A percentile compares a stretch with the other conserved stretches of the same genome.
Conservation (phyloP, 2,888 invertebrate species). For the Galeopsomyia nigrocyanea region DNA sequence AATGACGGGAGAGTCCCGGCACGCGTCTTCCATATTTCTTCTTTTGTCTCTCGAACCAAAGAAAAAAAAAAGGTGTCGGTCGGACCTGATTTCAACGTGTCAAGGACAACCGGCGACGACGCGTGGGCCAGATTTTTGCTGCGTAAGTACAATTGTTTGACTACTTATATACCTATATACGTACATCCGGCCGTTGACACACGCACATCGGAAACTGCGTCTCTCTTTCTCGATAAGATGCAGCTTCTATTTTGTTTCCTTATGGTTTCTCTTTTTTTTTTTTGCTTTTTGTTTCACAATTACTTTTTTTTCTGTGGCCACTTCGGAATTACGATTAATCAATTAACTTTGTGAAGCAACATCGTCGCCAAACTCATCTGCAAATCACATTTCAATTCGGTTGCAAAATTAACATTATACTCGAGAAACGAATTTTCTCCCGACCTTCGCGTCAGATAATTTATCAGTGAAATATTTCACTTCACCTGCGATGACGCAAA, state of each 20-base stretch:
- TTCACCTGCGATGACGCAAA: background rate
- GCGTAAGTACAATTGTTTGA: background rate
- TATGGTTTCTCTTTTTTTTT: background rate
- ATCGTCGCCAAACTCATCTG: too few species aligned
- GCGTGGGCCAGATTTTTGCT: slow-evolving; percentile 31
- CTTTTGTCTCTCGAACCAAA: slow-evolving; percentile 13
- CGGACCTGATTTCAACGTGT: slow-evolving; percentile 63
- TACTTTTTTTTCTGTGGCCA: too few species aligned
- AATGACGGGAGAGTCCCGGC: too few species aligned
- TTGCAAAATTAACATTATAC: background rate
- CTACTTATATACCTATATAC: slow-evolving; percentile 11
- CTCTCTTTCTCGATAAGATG: too few species aligned
- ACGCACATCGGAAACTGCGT: background rate
- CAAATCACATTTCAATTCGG: background rate
- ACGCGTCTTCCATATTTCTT: slow-evolving; percentile 16
- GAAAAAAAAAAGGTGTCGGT: slow-evolving; percentile 40
- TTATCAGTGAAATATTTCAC: slow-evolving; percentile 9
- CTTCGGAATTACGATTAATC: too few species aligned
- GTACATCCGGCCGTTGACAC: slow-evolving; percentile 32
- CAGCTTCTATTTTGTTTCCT: too few species aligned
- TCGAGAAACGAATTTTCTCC: too few species aligned
- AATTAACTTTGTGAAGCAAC: too few species aligned
- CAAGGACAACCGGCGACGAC: slow-evolving; percentile 58
- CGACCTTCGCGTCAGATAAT: background rate
- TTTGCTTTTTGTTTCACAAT: background rate